Evolutionary conservation across 2,113 vertebrate species (phyloP).

Genomic region (Eulemur macaco): DNA sequence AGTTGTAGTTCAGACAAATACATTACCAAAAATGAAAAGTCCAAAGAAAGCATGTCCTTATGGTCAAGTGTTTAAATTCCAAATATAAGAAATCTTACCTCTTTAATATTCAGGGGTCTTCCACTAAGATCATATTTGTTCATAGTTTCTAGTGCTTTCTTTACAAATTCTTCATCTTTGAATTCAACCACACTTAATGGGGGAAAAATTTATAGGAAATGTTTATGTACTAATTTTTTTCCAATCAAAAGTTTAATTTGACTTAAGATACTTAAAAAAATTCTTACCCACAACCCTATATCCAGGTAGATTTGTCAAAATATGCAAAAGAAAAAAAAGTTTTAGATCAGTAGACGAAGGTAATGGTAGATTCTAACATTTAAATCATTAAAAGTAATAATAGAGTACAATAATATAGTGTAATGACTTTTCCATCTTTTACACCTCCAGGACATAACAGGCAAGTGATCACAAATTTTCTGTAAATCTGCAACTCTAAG

Average conservation of each 20-base stretch:
- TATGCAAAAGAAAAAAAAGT: constrained; percentile 81
- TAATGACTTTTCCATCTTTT: constrained; percentile 66
- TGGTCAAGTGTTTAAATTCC: constrained; percentile 51
- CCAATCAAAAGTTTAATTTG: constrained; percentile 59
- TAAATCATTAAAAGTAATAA: constrained; percentile 79
- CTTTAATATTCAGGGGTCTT: constrained; percentile 97
- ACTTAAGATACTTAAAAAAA: constrained; percentile 67
- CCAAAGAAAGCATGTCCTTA: background rate
- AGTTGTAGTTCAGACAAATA: background rate
- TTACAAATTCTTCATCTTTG: constrained; percentile 99
- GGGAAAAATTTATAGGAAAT: constrained; percentile 68
- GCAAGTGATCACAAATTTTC: constrained; percentile 73
- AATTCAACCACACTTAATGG: constrained; percentile 96
- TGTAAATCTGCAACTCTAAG: constrained; percentile 56
- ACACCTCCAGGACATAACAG: constrained; percentile 75
- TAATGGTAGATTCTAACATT: constrained; percentile 74
- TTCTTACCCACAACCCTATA: constrained; percentile 98
- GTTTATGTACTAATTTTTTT: constrained; percentile 73
- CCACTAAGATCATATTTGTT: constrained; percentile 97
- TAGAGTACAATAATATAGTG: constrained; percentile 73
- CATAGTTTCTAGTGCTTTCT: constrained; percentile 97
- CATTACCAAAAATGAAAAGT: constrained; percentile 16
- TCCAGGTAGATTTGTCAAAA: constrained; percentile 82
- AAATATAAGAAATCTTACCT: constrained; percentile 86
- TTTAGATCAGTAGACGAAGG: constrained; percentile 82